Conservation (phyloP, 1,140 invertebrate genomes). For the Zaprionus lachaisei region DNA sequence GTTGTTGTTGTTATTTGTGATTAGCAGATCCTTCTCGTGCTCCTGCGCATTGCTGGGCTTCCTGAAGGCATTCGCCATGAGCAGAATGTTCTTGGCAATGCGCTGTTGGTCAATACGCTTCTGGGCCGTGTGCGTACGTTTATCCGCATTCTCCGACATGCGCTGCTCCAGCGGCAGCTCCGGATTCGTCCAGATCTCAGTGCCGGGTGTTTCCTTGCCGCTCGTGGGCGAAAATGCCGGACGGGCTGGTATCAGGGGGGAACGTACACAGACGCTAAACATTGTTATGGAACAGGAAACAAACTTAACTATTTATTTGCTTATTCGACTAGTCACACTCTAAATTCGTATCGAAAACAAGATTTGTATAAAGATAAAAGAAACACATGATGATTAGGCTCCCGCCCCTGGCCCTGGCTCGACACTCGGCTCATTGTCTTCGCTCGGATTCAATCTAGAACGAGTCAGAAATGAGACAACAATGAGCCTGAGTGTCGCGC, state of each 20-base stretch:
- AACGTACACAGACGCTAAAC: constrained; percentile 88
- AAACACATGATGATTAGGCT: constrained; percentile 10
- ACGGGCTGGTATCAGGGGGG: constrained; percentile 90
- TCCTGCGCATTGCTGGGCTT: constrained; percentile 43
- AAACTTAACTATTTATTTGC: constrained; percentile 49
- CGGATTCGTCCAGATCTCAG: constrained; percentile 91
- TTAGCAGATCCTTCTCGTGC: constrained; percentile 21
- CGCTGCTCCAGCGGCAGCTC: constrained; percentile 68
- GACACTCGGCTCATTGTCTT: constrained; percentile 68
- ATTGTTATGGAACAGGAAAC: constrained; percentile 61
- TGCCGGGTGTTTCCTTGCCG: constrained; percentile 83
- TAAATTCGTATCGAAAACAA: constrained; percentile 59
- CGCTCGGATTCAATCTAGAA: constrained; percentile 77
- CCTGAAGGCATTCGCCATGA: constrained; percentile 76
- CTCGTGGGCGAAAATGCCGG: constrained; percentile 88
- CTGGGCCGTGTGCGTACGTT: constrained; percentile 71
- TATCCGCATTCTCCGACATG: constrained; percentile 73
- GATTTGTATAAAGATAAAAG: constrained; percentile 13
- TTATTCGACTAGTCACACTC: constrained; percentile 72
- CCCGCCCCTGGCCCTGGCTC: constrained; percentile 13
- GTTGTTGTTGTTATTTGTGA: constrained; percentile 26
- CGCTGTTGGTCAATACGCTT: constrained; percentile 73
- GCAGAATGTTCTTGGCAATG: constrained; percentile 74
- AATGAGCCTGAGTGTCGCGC: constrained; percentile 67
- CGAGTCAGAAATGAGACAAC: constrained; percentile 78